Evolutionary conservation across 2,888 invertebrate species (phyloP).

Genomic region (Molorchus minor): DNA sequence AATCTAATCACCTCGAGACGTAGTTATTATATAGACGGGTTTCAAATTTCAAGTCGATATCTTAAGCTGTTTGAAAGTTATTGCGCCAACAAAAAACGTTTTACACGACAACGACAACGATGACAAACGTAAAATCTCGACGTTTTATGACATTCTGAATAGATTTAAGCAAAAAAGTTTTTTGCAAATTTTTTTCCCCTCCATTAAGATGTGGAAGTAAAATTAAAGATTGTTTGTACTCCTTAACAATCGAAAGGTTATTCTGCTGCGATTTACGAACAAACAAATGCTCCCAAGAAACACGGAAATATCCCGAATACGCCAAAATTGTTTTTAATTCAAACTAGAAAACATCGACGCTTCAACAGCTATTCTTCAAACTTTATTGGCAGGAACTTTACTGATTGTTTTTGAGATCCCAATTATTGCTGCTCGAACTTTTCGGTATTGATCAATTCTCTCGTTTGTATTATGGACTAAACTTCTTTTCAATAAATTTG

Average conservation of each 20-base stretch:
- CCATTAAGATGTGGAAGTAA: background rate
- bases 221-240: background rate
- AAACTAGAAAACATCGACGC: background rate
- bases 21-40: too few species aligned
- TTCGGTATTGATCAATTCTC: background rate
- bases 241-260: background rate
- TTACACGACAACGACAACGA: too few species aligned
- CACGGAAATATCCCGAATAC: background rate
- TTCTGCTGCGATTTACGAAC: background rate
- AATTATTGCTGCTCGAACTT: conserved; percentile 6
- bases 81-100: too few species aligned
- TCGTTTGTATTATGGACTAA: background rate
- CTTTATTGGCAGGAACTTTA: conserved; percentile 18
- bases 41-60: too few species aligned
- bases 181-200: too few species aligned
- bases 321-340: conserved; percentile 11
- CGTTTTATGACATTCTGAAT: too few species aligned
- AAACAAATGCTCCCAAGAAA: background rate
- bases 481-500: conserved; percentile 1
- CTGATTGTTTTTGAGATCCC: conserved; percentile 1
- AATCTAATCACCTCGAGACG: too few species aligned
- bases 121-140: too few species aligned
- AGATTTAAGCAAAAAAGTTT: too few species aligned
- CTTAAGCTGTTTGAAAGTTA: too few species aligned
- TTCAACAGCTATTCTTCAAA: conserved; percentile 8